Evolutionary conservation across 2,888 invertebrate species (phyloP).

Genomic region (Monoplex corrugatus): DNA sequence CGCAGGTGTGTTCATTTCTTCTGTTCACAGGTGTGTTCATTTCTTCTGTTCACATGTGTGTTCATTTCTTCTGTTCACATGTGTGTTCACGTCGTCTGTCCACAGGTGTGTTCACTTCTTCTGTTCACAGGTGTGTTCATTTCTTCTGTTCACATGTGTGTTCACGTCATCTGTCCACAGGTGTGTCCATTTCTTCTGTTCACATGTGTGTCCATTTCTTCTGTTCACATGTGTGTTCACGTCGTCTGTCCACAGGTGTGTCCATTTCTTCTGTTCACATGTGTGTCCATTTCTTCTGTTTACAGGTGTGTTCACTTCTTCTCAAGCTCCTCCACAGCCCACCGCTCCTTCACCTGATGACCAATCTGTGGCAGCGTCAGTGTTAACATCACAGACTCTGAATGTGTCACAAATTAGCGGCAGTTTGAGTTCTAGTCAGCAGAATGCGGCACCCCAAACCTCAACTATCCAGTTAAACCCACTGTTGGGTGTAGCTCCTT

Average conservation of each 20-base stretch:
- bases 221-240: constrained; percentile 53
- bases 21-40: too few relatives aligned
- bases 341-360: constrained; percentile 56
- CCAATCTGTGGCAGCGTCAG: constrained; percentile 43
- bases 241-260: constrained; percentile 41
- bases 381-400: constrained; percentile 43
- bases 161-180: too few relatives aligned
- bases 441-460: constrained; percentile 79
- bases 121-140: too few relatives aligned
- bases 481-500: constrained; percentile 95
- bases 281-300: not conserved
- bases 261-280: not conserved
- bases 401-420: constrained; percentile 41
- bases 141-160: too few relatives aligned
- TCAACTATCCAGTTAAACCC: constrained; percentile 79
- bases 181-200: constrained; percentile 15
- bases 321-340: constrained; percentile 58
- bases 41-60: too few relatives aligned
- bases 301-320: constrained; percentile 55
- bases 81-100: too few relatives aligned
- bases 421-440: constrained; percentile 67
- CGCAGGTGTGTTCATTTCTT: too few relatives aligned
- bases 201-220: too few relatives aligned
- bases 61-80: too few relatives aligned
- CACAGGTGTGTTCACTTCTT: too few relatives aligned